Conservation (phyloP, 35 echinoderm and acorn worm genomes). For the Holothuria glaberrima region DNA sequence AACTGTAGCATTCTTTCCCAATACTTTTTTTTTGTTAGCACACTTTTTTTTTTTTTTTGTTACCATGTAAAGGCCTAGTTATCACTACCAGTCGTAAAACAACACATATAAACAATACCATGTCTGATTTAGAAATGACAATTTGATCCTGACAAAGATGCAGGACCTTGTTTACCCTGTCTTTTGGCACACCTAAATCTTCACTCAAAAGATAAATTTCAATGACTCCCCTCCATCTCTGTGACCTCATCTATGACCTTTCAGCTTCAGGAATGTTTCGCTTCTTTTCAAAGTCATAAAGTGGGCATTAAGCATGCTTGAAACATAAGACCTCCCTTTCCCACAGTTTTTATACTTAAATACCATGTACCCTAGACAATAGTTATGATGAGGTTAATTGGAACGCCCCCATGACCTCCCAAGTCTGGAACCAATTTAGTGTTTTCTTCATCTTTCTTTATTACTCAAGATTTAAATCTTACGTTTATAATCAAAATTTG, state of each 20-base stretch:
- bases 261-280: constrained; percentile 19
- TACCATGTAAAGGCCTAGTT: constrained; percentile 22
- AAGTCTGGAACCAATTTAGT: constrained; percentile 54
- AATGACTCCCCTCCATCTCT: constrained; percentile 50
- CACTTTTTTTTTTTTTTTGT: not conserved
- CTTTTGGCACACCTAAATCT: constrained; percentile 48
- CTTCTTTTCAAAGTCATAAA: constrained; percentile 34
- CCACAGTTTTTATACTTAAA: constrained; percentile 41
- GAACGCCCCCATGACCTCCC: constrained; percentile 29
- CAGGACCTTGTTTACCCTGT: constrained; percentile 43
- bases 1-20: not conserved
- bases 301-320: constrained; percentile 36
- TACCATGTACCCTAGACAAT: constrained; percentile 58
- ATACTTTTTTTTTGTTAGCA: no score
- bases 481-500: constrained; percentile 41
- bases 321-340: constrained; percentile 30
- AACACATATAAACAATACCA: constrained; percentile 35
- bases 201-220: constrained; percentile 29
- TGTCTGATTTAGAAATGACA: constrained; percentile 2
- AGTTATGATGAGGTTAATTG: constrained; percentile 66
- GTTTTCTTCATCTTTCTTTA: not conserved
- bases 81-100: constrained; percentile 29
- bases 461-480: constrained; percentile 6
- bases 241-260: constrained; percentile 37
- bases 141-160: constrained; percentile 25